phyloP scores from a whole-genome alignment of 1,140 invertebrate species.

The Drosophila albomicans region DNA sequence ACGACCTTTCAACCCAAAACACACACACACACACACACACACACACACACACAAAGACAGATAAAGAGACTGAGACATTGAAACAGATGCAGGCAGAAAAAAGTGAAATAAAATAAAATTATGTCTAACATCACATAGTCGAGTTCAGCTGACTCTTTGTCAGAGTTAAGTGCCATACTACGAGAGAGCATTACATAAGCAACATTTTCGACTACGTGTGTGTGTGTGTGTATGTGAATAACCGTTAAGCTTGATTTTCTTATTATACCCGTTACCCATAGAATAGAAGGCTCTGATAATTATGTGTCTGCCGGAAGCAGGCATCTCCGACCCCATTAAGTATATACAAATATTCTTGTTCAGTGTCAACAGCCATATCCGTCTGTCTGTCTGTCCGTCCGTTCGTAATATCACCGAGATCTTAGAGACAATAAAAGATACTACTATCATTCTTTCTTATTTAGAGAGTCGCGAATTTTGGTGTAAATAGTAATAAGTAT shows the following conservation, averaged over 20 bases:
- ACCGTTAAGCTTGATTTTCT: conserved; percentile 19
- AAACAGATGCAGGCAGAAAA: background rate
- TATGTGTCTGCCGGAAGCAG: too few relatives aligned
- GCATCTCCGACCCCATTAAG: too few relatives aligned
- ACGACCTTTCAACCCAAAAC: conserved; percentile 68
- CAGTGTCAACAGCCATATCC: too few relatives aligned
- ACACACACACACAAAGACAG: conserved; percentile 22
- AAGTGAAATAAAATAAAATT: conserved; percentile 52
- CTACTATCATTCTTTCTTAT: too few relatives aligned
- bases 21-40: background rate
- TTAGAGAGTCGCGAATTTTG: too few relatives aligned
- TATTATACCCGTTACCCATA: too few relatives aligned
- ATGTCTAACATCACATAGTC: conserved; percentile 68
- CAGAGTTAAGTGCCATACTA: conserved; percentile 64
- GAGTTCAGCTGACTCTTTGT: conserved; percentile 69
- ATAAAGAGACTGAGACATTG: conserved; percentile 30
- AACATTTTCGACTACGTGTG: conserved; percentile 9
- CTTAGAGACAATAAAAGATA: too few relatives aligned
- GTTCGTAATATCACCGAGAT: too few relatives aligned
- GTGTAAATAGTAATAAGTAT: too few relatives aligned
- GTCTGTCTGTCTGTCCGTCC: too few relatives aligned
- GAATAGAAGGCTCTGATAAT: too few relatives aligned
- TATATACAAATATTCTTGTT: too few relatives aligned
- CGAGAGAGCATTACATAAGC: conserved; percentile 37
- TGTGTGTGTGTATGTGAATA: conserved; percentile 21